Conservation (phyloP, 2,113 vertebrate species). For the Festucalex cinctus region DNA sequence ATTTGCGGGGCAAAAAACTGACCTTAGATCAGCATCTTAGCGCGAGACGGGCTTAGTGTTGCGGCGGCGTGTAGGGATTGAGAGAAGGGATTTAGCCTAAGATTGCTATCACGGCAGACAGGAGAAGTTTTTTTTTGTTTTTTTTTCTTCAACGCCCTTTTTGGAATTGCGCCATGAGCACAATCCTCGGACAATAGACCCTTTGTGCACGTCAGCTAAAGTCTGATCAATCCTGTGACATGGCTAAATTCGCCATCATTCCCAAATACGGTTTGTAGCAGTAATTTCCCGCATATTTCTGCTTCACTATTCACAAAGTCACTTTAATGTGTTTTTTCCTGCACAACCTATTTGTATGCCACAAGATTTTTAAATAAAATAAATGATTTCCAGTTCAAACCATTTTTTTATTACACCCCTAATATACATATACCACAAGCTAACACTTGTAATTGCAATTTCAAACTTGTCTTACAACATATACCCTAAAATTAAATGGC, state of each 20-base stretch:
- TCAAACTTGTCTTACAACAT: too few relatives aligned
- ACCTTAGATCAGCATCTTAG: constrained; percentile 60
- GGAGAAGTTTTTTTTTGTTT: constrained; percentile 15
- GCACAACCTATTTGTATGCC: too few relatives aligned
- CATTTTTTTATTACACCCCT: too few relatives aligned
- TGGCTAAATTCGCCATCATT: constrained; percentile 18
- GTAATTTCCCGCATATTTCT: neutral
- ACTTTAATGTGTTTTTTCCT: neutral
- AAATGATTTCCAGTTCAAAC: too few relatives aligned
- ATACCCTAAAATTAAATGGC: too few relatives aligned
- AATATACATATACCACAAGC: too few relatives aligned
- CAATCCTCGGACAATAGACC: constrained; percentile 58
- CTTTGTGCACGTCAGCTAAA: constrained; percentile 67
- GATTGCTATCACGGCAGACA: constrained; percentile 70
- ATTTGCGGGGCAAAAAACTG: constrained; percentile 50
- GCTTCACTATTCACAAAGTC: neutral
- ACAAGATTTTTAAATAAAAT: too few relatives aligned
- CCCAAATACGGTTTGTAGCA: neutral
- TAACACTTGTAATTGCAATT: too few relatives aligned
- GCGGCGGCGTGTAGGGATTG: constrained; percentile 57
- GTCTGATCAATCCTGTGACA: constrained; percentile 46
- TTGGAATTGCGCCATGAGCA: constrained; percentile 57
- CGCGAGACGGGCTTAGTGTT: constrained; percentile 41
- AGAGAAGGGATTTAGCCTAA: constrained; percentile 65
- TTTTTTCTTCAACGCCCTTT: constrained; percentile 36